Base-by-base conservation (phyloP, 2,113 vertebrate species). In the Archocentrus centrarchus region DNA sequence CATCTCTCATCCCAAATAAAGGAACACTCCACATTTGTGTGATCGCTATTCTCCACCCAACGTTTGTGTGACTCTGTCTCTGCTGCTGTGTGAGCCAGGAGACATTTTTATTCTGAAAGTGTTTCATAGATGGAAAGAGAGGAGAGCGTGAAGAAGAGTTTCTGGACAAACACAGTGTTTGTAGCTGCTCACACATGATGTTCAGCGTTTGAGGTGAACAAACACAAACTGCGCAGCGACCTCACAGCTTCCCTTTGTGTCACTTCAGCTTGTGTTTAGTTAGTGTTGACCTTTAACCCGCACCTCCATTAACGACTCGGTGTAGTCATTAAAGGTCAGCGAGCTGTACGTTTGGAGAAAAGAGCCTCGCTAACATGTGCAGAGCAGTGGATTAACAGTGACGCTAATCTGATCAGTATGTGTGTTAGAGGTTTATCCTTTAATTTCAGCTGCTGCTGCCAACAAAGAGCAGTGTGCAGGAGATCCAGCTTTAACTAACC, bases 341-440 rank as follows among this genome's bases (percentile, higher is more conserved):
- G 3, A 32, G 44, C 27, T 53, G 17, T 32, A 73, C 11, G 27
- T 32, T 32, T 53, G 50, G 3, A 32, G 66, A 32, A 44, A 53
- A 53, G 59, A 60, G 59, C 80, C 24, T 59, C 64, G 68, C 35
- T 75, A 61, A 84, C 79, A 64, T 60, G 50, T 68, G 62, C 41
- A 57, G 32, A 50, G 73, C 61, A 53, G 79, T 41, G 64, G 81
- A 88, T 89, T 91, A 87, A 64, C 60, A 53, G 24, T 41, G 58
- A 61, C 47, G 75, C 70, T 91, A 89, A 93, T 92, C 82, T 82
- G 55, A 80, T 86, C 22, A 61, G 39, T 39, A 47, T 32, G 79
- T 57, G 76, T 86, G 76, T 86, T 57, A 59, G 20, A 79, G 66
- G 77, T 78, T 89, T 44, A 90, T 77, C 88, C 30, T 61, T 39